phyloP scores from a whole-genome alignment of 2,113 vertebrate species.

The Ceyx cyanopectus region DNA sequence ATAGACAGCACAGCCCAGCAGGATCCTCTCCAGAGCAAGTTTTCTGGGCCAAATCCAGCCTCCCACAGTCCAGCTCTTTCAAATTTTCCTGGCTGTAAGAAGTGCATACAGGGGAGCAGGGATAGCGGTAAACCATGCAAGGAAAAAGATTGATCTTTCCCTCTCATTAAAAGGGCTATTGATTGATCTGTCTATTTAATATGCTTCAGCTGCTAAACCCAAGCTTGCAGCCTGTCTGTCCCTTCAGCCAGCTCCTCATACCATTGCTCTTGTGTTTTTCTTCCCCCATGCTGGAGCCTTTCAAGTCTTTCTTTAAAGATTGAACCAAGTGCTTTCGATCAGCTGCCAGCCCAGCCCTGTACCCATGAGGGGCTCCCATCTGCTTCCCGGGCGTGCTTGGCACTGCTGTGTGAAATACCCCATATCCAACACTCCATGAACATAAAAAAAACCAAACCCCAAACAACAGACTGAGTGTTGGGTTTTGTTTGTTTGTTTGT shows the following conservation, averaged over 20 bases:
- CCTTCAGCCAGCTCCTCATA: conserved; percentile 29
- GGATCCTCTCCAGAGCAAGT: neutral
- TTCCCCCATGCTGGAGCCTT: neutral
- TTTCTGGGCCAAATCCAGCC: neutral
- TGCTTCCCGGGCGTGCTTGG: neutral
- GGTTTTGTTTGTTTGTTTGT: neutral
- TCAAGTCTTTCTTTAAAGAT: conserved; percentile 27
- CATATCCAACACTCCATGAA: neutral
- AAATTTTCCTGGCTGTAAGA: neutral
- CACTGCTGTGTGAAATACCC: neutral
- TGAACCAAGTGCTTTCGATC: conserved; percentile 14
- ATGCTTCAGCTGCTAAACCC: conserved; percentile 10
- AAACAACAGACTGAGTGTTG: neutral
- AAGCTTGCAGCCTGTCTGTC: neutral
- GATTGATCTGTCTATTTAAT: conserved; percentile 38
- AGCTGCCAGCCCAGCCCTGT: neutral
- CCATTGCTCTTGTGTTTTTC: conserved; percentile 22
- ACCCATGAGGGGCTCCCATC: neutral
- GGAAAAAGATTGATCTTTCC: conserved; percentile 6
- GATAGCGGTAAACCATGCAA: neutral
- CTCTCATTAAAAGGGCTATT: neutral
- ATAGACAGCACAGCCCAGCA: neutral
- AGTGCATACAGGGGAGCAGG: neutral
- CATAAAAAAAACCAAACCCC: neutral
- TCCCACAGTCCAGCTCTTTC: neutral